Evolutionary conservation across 2,113 vertebrate species (phyloP), one percentile per base, ranked within the genome.

Genomic region (Strix aluco): DNA sequence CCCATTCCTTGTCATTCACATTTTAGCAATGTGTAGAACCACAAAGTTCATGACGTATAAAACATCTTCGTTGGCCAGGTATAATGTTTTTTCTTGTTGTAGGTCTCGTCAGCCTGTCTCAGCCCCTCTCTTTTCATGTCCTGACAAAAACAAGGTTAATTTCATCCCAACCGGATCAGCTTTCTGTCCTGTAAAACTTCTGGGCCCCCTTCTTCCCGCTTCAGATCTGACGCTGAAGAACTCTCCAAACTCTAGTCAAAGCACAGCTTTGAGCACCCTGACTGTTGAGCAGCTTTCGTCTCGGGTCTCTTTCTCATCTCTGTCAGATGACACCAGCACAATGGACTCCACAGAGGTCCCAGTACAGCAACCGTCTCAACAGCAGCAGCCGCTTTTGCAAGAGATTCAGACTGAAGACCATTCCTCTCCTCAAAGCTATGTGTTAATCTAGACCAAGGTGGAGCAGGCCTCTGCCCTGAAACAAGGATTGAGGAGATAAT

Each of bases 91-190:
- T 88, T 97, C 81, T 91, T 69, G 0, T 98, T 93, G 54, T 97
- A 99, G 99, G 98, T 99, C 99, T 97, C 98, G 99, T 94, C 99
- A 99, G 96, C 98, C 99, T 87, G 81, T 98, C 89, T 98, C 99
- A 67, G 97, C 98, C 96, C 99, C 99, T 80, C 99, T 99, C 96
- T 99, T 99, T 98, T 99, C 99, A 98, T 99, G 99, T 97, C 99
- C 99, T 58, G 99, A 99, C 99, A 99, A 99, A 98, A 99, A 99
- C 99, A 99, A 99, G 97, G 99, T 99, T 97, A 99, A 99, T 98
- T 99, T 99, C 98, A 99, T 99, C 98, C 98, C 99, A 14, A 99
- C 99, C 2, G 99, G 99, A 97, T 99, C 99, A 36, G 99, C 99
- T 82, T 99, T 99, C 98, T 99, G 99, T 98, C 99, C 99, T 52